phyloP scores from a whole-genome alignment of 1,140 invertebrate genomes.

The Pemphigus obesinymphae region DNA sequence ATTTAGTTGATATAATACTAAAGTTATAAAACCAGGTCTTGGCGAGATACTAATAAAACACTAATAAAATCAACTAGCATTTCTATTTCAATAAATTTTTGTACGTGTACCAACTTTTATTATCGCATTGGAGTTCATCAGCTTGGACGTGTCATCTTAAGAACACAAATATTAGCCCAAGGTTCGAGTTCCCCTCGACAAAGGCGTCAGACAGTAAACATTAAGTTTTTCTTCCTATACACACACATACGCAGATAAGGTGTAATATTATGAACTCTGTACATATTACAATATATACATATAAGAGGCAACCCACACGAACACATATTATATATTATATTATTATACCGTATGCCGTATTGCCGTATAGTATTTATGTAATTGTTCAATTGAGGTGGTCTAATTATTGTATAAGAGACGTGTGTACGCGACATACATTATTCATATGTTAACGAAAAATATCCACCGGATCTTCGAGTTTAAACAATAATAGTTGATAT shows the following conservation, averaged over 20 bases:
- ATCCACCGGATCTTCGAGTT: conserved; percentile 29
- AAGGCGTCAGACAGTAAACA: conserved; percentile 38
- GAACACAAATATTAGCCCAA: conserved; percentile 33
- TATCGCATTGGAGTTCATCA: conserved; percentile 20
- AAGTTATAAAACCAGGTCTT: conserved; percentile 2
- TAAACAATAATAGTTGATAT: conserved; percentile 33
- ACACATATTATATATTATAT: background rate
- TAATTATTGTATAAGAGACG: background rate
- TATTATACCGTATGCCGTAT: background rate
- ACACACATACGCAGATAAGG: conserved; percentile 4
- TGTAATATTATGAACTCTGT: background rate
- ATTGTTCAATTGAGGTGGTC: conserved; percentile 36
- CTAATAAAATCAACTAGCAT: conserved; percentile 4
- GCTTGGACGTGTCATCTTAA: conserved; percentile 18
- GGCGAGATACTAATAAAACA: conserved; percentile 8
- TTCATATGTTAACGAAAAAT: conserved; percentile 8
- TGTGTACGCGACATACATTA: conserved; percentile 18
- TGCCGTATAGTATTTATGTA: background rate
- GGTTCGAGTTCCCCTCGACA: conserved; percentile 33
- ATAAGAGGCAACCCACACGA: background rate
- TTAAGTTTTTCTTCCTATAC: conserved; percentile 10
- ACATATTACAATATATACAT: too few relatives aligned
- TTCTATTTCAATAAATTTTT: conserved; percentile 27
- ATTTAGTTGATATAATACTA: background rate
- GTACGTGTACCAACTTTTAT: conserved; percentile 18